These are phyloP conservation scores for Anseranas semipalmata DNA, from an alignment of 2,113 vertebrate genomes.

Conservation along the genomic window DNA sequence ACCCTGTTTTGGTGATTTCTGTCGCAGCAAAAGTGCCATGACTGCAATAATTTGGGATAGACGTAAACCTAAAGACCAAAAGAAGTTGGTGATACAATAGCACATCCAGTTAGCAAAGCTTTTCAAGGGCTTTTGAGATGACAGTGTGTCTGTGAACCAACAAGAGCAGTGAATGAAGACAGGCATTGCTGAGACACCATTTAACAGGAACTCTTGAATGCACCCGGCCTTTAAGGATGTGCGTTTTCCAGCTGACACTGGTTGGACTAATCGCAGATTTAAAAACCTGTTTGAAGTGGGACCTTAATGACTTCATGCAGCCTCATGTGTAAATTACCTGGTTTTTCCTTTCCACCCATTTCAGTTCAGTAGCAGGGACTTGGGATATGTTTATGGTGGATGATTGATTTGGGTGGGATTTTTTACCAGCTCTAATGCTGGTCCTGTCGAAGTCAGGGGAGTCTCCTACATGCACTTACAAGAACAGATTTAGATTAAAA, in stretches of 20 bases:
- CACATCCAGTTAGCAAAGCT: background rate
- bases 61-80: background rate
- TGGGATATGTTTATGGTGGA: background rate
- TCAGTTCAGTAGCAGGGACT: background rate
- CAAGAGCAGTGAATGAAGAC: background rate
- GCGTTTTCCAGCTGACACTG: background rate
- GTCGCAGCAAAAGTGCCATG: background rate
- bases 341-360: background rate
- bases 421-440: background rate
- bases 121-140: background rate
- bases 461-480: background rate
- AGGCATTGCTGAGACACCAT: background rate
- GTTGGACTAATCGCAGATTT: background rate
- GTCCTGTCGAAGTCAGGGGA: background rate
- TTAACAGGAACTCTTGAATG: background rate
- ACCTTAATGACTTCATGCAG: background rate
- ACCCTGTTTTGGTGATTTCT: slow-evolving; percentile 49
- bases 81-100: background rate
- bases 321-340: background rate
- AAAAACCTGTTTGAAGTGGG: background rate
- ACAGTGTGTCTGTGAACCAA: background rate
- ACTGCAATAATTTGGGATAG: background rate
- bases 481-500: background rate
- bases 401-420: background rate
- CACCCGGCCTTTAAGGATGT: background rate